phyloP scores from a whole-genome alignment of 2,113 vertebrate genomes.

The Callorhinus ursinus region DNA sequence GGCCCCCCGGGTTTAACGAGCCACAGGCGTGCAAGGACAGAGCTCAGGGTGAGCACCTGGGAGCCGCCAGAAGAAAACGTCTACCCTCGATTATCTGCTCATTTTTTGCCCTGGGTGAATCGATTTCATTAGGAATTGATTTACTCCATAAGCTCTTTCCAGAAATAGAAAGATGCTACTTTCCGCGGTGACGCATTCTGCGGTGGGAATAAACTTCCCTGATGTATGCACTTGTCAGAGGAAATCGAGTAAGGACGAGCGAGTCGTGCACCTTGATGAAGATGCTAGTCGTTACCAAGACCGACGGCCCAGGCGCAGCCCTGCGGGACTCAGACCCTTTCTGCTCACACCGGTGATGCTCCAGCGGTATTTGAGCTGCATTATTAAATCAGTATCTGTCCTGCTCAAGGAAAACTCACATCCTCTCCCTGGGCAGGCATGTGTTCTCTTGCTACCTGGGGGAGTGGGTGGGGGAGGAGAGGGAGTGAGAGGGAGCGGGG shows the following conservation, averaged over 20 bases:
- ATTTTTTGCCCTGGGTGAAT: conserved; percentile 29
- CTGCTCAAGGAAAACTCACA: neutral
- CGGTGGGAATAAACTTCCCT: neutral
- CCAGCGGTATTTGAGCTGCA: neutral
- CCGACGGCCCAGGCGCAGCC: neutral
- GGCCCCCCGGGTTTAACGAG: fast-evolving
- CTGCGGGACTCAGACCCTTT: fast-evolving
- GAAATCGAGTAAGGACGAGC: conserved; percentile 35
- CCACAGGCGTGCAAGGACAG: neutral
- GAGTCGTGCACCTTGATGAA: conserved; percentile 39
- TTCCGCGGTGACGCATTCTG: neutral
- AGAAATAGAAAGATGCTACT: conserved; percentile 65
- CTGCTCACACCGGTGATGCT: fast-evolving
- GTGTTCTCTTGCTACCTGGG: neutral
- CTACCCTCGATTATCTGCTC: neutral
- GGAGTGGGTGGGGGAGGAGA: fast-evolving
- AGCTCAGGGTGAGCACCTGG: neutral
- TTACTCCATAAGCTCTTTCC: conserved; percentile 57
- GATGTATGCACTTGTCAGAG: conserved; percentile 34
- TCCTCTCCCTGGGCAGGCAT: neutral
- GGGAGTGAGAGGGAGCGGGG: neutral
- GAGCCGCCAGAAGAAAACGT: conserved; percentile 15
- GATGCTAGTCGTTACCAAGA: neutral
- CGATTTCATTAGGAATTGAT: conserved; percentile 47
- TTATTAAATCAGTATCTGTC: neutral